Evolutionary conservation across 1,140 invertebrate genomes (phyloP), one percentile per base, ranked within the genome.

Genomic region (Trichonephila clavata): DNA sequence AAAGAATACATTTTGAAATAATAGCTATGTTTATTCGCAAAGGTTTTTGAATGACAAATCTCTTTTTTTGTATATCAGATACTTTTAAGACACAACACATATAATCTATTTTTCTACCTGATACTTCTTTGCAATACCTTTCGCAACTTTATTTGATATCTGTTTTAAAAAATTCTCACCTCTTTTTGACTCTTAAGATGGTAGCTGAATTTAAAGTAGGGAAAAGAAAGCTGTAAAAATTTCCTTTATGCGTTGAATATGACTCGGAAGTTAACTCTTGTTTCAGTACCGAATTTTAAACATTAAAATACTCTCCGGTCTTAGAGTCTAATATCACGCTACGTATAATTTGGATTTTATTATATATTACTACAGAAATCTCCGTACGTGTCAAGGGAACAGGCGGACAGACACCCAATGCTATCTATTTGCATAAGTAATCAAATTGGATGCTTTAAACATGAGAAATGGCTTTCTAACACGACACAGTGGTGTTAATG

Each of bases 371-470:
- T 57, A 84, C 81, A n/a, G 27, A 84, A 84, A 59, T 59, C 81
- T n/a, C 43, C 43, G 21, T 59, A 57, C 81, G 71, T 77, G 71
- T 77, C 71, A 32, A 39, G 71, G 32, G 32, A 77, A 77, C 27
- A 77, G 71, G 71, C 71, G 20, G 57, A 84, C 81, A 59, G 81
- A 84, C 81, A 59, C 43, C 20, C 57, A 84, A 84, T 84, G 81
- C 81, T 86, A 86, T 86, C 60, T 86, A 86, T 86, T 86, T 86
- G 84, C 84, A 86, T 86, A 89, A 71, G 65, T 89, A 68, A 68
- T 71, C 39, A 89, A 89, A 71, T 43, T 50, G 65, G 65, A 57
- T 89, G 87, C 65, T 89, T 89, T 86, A 63, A 71, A 43, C 32
- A 50, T 89, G 87, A 89, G 65, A 71, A 89, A 89, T 71, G 65